Evolutionary conservation across 2,888 invertebrate genomes (phyloP).

Genomic region (Pyrrhia umbra): DNA sequence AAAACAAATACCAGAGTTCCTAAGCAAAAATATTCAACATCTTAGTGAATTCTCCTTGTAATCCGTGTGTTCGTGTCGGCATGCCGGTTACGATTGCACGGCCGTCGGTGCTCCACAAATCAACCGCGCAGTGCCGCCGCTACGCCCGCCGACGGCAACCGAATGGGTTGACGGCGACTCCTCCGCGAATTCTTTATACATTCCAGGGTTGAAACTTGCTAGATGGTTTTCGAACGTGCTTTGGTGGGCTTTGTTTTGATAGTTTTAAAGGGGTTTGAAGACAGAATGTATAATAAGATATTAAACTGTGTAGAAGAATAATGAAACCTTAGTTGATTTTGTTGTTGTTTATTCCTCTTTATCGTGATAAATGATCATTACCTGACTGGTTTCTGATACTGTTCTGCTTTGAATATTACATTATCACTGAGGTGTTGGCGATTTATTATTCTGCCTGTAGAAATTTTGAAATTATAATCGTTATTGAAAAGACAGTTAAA

Average conservation of each 20-base stretch:
- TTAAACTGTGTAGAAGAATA: background rate
- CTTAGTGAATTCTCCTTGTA: conserved; percentile 51
- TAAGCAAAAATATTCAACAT: conserved; percentile 36
- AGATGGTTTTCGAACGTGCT: conserved; percentile 69
- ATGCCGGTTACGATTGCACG: conserved; percentile 64
- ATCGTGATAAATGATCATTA: no score
- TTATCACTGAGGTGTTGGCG: no score
- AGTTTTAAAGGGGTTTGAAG: background rate
- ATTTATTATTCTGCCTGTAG: no score
- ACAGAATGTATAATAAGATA: background rate
- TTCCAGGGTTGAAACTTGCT: conserved; percentile 66
- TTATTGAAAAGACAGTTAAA: no score
- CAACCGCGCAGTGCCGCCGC: conserved; percentile 64
- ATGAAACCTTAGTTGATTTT: background rate
- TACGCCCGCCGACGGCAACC: conserved; percentile 44
- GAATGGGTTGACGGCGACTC: conserved; percentile 62
- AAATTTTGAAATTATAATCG: no score
- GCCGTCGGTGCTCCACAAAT: conserved; percentile 72
- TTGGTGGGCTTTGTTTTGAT: conserved; percentile 35
- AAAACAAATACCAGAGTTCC: conserved; percentile 17
- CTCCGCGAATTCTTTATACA: conserved; percentile 67
- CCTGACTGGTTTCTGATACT: no score
- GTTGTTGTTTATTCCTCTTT: no score
- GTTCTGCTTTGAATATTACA: no score
- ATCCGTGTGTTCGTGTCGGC: conserved; percentile 68